These are phyloP conservation scores for Diuraphis noxia DNA, from an alignment of 1,140 invertebrate genomes.

Conservation along the genomic window DNA sequence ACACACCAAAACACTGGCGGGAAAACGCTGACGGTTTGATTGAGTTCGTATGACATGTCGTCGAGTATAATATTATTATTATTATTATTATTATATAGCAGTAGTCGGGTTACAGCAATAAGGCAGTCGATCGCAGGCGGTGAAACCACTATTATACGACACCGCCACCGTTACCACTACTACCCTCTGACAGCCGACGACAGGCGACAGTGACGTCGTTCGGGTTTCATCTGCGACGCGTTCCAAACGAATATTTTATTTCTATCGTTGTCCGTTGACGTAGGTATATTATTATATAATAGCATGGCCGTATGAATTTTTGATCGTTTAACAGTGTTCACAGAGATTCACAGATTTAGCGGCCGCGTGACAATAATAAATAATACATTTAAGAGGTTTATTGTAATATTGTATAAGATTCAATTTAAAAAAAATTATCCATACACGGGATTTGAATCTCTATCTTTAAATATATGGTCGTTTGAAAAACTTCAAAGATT, in stretches of 20 bases:
- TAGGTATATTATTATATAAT: not conserved
- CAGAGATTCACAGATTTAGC: not conserved
- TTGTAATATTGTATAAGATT: not conserved
- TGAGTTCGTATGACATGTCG: not conserved
- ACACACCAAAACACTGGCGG: not conserved
- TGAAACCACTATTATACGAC: not conserved
- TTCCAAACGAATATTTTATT: slow-evolving; percentile 4
- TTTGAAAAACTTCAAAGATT: not conserved
- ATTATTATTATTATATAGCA: not conserved
- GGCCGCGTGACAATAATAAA: not conserved
- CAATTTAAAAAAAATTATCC: not conserved
- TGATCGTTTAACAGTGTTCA: not conserved
- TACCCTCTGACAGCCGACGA: not conserved
- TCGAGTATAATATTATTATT: slow-evolving; percentile 5
- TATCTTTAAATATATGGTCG: not conserved
- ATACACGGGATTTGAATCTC: not conserved
- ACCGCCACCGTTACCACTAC: not conserved
- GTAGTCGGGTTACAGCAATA: not conserved
- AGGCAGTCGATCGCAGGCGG: not conserved
- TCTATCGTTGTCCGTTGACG: too few species aligned
- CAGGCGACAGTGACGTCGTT: not conserved
- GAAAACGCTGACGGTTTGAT: slow-evolving; percentile 15
- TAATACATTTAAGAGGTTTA: not conserved
- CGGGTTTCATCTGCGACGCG: not conserved
- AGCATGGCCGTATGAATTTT: not conserved